Conservation (phyloP, 2,797 vertebrate species). For the Cirrhinus mrigala region DNA sequence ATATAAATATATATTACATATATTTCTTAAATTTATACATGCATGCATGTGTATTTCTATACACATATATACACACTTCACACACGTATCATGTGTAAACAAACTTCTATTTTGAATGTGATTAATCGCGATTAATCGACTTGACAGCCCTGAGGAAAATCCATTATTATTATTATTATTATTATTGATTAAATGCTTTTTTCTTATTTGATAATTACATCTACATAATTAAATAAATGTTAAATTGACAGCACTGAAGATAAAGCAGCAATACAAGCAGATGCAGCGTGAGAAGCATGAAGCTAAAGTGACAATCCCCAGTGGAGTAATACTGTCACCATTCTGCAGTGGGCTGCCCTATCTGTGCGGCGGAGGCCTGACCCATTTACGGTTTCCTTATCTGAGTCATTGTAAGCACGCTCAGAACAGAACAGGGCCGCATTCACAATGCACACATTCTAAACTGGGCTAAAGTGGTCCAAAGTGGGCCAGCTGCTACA, state of each 20-base stretch:
- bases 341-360: slow-evolving; percentile 32
- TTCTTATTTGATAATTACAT: neutral
- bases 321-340: slow-evolving; percentile 23
- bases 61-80: no score
- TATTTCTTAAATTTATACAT: no score
- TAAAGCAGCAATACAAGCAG: neutral
- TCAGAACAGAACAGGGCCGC: slow-evolving; percentile 26
- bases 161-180: no score
- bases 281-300: neutral
- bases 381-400: slow-evolving; percentile 61
- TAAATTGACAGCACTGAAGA: neutral
- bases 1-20: no score
- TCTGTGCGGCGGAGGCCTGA: slow-evolving; percentile 49
- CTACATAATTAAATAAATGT: neutral
- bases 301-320: slow-evolving; percentile 39
- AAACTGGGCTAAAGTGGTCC: slow-evolving; percentile 61
- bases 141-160: neutral
- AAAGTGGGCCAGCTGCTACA: slow-evolving; percentile 59
- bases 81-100: no score
- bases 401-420: slow-evolving; percentile 57
- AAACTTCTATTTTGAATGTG: no score
- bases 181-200: neutral
- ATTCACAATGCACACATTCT: slow-evolving; percentile 30
- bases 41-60: no score
- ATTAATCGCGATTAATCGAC: no score